These are phyloP conservation scores for Hormiphora californensis DNA, from an alignment of 37 sponge, comb jelly and placozoan genomes.

Conservation along the genomic window DNA sequence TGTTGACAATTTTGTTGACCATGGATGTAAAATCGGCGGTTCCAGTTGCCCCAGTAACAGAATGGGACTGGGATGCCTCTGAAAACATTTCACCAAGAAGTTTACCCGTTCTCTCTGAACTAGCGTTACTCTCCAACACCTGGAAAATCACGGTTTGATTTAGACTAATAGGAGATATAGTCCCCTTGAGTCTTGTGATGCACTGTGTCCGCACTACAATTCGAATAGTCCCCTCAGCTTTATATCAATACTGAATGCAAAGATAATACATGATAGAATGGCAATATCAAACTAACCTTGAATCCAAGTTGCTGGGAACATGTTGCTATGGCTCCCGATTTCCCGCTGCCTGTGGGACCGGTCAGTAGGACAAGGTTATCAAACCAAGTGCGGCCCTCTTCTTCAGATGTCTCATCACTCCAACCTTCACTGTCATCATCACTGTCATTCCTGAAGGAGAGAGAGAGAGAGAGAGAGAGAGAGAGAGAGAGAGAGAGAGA, in stretches of 20 bases:
- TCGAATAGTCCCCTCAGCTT: too few species aligned
- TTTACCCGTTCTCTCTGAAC: background rate
- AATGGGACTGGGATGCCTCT: slow-evolving; percentile 17
- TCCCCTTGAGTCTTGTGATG: too few species aligned
- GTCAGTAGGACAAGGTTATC: slow-evolving; percentile 18
- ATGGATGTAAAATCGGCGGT: slow-evolving; percentile 40
- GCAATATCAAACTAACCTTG: slow-evolving; percentile 16
- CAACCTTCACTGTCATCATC: background rate
- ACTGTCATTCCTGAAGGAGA: background rate
- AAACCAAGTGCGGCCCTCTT: background rate
- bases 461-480: too few species aligned
- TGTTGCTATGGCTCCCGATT: slow-evolving; percentile 49
- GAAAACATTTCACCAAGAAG: slow-evolving; percentile 6
- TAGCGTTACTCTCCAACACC: slow-evolving; percentile 14
- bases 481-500: too few species aligned
- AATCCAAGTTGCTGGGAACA: slow-evolving; percentile 29
- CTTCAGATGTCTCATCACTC: background rate
- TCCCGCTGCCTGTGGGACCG: slow-evolving; percentile 31
- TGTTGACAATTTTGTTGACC: too few species aligned
- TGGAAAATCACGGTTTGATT: too few species aligned
- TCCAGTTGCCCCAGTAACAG: slow-evolving; percentile 31
- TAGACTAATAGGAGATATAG: too few species aligned
- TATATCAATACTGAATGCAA: too few species aligned
- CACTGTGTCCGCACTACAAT: too few species aligned
- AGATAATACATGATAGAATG: too few species aligned